A percentile compares a stretch with the other conserved stretches of the same genome.
phyloP scores from a whole-genome alignment of 2,888 invertebrate genomes.

The Nezara viridula region DNA sequence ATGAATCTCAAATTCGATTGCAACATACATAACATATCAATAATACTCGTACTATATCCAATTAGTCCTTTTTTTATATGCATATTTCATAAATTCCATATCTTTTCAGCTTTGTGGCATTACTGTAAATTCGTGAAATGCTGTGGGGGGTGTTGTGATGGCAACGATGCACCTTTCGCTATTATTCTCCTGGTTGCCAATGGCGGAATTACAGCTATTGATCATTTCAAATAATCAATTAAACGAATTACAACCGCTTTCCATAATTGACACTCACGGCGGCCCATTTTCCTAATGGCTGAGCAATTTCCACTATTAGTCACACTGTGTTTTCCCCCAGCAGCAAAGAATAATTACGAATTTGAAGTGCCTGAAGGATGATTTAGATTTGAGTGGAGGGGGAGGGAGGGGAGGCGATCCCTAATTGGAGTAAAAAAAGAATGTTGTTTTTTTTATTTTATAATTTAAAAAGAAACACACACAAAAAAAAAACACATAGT shows the following conservation, averaged over 20 bases:
- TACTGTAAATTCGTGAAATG: background rate
- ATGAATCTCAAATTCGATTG: too few species aligned
- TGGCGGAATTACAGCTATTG: slow-evolving; percentile 29
- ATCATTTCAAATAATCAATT: slow-evolving; percentile 49
- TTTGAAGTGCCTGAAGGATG: slow-evolving; percentile 1
- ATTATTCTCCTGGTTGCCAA: background rate
- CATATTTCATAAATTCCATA: background rate
- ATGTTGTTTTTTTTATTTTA: background rate
- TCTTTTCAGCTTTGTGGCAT: background rate
- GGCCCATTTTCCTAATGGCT: slow-evolving; percentile 45
- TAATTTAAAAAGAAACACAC: background rate
- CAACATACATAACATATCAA: too few species aligned
- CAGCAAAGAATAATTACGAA: slow-evolving; percentile 35
- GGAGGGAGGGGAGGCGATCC: background rate
- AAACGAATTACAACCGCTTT: slow-evolving; percentile 26
- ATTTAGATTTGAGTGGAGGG: background rate
- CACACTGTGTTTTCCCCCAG: background rate
- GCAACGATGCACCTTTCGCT: background rate
- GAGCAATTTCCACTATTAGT: slow-evolving; percentile 36
- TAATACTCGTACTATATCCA: too few species aligned
- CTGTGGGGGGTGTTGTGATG: background rate
- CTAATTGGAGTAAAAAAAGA: background rate
- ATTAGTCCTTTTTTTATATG: too few species aligned
- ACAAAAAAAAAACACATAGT: too few species aligned
- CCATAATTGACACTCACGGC: slow-evolving; percentile 43